These are phyloP conservation scores for Melanotaenia maccullochi DNA, from an alignment of 2,797 vertebrate genomes.

Conservation along the genomic window DNA sequence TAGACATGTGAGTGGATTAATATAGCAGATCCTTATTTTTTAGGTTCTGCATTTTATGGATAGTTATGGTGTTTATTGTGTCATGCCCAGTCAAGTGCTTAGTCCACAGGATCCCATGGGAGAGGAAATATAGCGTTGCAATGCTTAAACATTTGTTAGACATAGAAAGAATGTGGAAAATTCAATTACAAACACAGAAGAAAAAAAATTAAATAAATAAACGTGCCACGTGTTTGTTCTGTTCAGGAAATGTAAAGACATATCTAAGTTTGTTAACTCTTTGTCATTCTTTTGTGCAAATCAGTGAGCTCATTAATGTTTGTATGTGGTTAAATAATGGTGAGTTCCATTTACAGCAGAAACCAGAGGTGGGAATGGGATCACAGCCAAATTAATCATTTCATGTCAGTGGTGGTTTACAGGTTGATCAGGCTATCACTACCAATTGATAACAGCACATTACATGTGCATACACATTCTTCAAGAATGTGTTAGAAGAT, in stretches of 20 bases:
- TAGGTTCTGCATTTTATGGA: conserved; percentile 12
- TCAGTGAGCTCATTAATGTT: neutral
- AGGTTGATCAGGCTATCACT: neutral
- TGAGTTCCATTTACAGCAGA: neutral
- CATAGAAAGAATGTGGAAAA: neutral
- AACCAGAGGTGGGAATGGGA: neutral
- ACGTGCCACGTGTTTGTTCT: no score
- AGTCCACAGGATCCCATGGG: neutral
- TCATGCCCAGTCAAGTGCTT: neutral
- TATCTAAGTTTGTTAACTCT: neutral
- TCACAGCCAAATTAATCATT: neutral
- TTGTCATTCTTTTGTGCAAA: conserved; percentile 2
- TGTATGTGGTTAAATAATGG: neutral
- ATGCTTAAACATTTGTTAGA: conserved; percentile 4
- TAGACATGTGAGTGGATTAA: neutral
- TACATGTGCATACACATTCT: neutral
- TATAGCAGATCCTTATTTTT: neutral
- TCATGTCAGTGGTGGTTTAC: neutral
- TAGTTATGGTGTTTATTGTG: conserved; percentile 25
- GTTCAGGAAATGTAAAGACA: neutral
- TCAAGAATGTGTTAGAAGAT: neutral
- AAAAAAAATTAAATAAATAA: no score
- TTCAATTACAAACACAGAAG: neutral
- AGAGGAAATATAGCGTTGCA: neutral
- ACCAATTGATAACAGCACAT: neutral